Percentiles rank a stretch among this genome's conserved stretches.
Conservation (phyloP, 2,797 vertebrate species). For the Sebastes vulpes region DNA sequence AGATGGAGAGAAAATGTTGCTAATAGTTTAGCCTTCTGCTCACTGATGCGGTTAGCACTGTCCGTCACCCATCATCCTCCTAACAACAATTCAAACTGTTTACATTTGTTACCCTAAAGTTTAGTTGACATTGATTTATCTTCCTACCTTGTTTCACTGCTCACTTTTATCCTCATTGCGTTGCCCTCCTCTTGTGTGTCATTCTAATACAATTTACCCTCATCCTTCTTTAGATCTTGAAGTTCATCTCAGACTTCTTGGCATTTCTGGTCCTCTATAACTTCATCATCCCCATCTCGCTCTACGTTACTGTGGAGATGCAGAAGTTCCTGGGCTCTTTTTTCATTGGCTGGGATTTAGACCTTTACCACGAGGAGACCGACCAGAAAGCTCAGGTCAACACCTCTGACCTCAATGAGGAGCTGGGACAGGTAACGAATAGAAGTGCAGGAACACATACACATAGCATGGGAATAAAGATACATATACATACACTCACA, state of each 20-base stretch:
- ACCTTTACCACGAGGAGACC: slow-evolving; percentile 96
- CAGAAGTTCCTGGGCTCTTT: slow-evolving; percentile 99
- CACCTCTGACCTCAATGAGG: slow-evolving; percentile 99
- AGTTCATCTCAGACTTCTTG: slow-evolving; percentile 98
- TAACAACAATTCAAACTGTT: neutral
- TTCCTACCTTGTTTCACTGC: neutral
- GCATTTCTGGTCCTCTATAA: slow-evolving; percentile 99
- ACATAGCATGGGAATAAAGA: neutral
- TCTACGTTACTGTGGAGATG: slow-evolving; percentile 99
- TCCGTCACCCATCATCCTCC: neutral
- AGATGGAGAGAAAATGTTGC: neutral
- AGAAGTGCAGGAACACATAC: neutral
- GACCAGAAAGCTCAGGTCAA: slow-evolving; percentile 98
- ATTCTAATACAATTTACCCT: neutral
- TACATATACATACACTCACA: neutral
- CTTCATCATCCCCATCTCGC: slow-evolving; percentile 99
- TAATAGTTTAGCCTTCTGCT: neutral
- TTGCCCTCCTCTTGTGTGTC: neutral
- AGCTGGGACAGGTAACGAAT: slow-evolving; percentile 93
- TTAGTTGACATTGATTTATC: neutral
- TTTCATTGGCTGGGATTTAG: slow-evolving; percentile 98
- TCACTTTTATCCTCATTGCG: neutral
- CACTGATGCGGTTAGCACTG: neutral
- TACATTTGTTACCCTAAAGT: neutral
- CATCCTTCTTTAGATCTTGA: slow-evolving; percentile 88